Percentiles rank a stretch among this genome's conserved stretches.
phyloP scores from a whole-genome alignment of 2,797 vertebrate species.

The Borostomias antarcticus region DNA sequence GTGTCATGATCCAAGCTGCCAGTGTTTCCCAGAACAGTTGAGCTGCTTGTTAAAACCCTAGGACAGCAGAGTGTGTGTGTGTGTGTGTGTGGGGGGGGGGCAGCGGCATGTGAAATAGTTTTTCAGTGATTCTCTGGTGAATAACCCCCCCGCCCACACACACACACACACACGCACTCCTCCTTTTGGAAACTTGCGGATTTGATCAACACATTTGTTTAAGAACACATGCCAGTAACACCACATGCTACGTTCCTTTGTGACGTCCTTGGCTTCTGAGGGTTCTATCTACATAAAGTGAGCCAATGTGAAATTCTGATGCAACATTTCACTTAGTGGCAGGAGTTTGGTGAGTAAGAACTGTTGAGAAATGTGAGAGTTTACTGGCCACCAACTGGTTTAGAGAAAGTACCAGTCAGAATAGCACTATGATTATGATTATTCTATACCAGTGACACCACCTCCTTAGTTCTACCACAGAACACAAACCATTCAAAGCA shows the following conservation, averaged over 20 bases:
- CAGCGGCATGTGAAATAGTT: slow-evolving; percentile 57
- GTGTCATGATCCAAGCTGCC: slow-evolving; percentile 13
- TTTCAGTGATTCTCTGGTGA: slow-evolving; percentile 51
- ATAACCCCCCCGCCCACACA: slow-evolving; percentile 9
- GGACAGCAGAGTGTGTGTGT: slow-evolving; percentile 41
- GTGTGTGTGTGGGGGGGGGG: too few species aligned
- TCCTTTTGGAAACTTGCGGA: neutral
- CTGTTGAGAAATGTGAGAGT: neutral
- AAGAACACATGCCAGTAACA: too few species aligned
- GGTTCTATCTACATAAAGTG: too few species aligned
- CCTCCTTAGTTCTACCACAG: too few species aligned
- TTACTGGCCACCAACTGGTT: too few species aligned
- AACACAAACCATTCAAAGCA: too few species aligned
- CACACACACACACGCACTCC: slow-evolving; percentile 9
- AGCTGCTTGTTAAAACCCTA: slow-evolving; percentile 40
- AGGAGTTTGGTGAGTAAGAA: too few species aligned
- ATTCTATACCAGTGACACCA: too few species aligned
- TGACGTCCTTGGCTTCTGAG: too few species aligned
- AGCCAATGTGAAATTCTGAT: neutral
- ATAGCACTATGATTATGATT: too few species aligned
- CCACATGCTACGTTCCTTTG: too few species aligned
- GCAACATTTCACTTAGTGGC: neutral
- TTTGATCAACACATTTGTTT: neutral
- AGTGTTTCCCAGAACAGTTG: slow-evolving; percentile 41
- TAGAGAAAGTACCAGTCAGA: too few species aligned